Percentiles rank a stretch among this genome's conserved stretches.
phyloP scores from a whole-genome alignment of 2,888 invertebrate genomes.

The Drosophila setosimentum region DNA sequence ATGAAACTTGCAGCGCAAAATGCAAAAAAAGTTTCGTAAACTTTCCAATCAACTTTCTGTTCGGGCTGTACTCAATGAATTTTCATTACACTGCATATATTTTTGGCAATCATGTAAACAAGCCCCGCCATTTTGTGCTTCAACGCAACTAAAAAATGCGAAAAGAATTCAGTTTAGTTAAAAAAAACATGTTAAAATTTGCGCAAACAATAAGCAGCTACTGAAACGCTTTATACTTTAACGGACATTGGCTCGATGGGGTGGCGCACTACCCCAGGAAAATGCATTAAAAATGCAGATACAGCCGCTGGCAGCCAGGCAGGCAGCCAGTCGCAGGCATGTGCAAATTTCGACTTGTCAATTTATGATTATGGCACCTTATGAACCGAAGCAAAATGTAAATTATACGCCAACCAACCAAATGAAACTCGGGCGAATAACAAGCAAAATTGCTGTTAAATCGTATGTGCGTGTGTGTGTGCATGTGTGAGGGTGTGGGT shows the following conservation, averaged over 20 bases:
- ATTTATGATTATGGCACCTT: conserved; percentile 82
- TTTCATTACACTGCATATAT: conserved; percentile 77
- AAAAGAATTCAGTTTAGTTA: conserved; percentile 35
- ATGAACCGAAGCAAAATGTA: conserved; percentile 78
- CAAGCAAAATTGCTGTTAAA: conserved; percentile 65
- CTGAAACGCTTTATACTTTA: conserved; percentile 71
- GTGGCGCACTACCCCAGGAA: conserved; percentile 8
- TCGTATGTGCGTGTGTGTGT: conserved; percentile 3
- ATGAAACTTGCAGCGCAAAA: conserved; percentile 54
- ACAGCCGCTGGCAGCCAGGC: conserved; percentile 37
- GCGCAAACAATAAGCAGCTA: conserved; percentile 23
- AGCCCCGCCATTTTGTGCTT: conserved; percentile 66
- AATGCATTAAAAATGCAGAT: conserved; percentile 79
- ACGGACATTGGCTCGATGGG: conserved; percentile 42
- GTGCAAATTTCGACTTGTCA: conserved; percentile 81
- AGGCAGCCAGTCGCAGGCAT: conserved; percentile 50
- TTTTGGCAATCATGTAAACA: conserved; percentile 72
- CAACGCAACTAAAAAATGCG: conserved; percentile 1
- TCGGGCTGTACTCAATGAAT: conserved; percentile 62
- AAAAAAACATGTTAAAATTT: conserved; percentile 63
- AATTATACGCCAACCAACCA: conserved; percentile 70
- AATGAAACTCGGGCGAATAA: conserved; percentile 76
- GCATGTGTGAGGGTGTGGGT: conserved; percentile 17
- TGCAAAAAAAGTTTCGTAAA: conserved; percentile 59
- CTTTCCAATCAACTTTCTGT: conserved; percentile 44